Percentiles rank a stretch among this genome's conserved stretches.
Evolutionary conservation across 2,113 vertebrate genomes (phyloP).

Genomic region (Dinomys branickii): DNA sequence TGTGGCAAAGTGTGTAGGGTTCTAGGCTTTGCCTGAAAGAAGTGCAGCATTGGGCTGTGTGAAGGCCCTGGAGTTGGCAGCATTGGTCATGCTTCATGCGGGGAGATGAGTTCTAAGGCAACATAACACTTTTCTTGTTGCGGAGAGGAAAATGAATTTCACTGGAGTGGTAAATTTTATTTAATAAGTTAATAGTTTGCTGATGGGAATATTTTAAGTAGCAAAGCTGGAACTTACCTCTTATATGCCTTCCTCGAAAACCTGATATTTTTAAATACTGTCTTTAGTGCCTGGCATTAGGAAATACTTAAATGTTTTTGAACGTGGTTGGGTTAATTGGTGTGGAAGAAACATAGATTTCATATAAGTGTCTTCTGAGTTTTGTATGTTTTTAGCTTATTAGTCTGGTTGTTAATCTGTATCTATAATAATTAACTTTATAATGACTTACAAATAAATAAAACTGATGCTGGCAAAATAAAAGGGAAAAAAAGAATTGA

Average conservation of each 20-base stretch:
- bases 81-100: neutral
- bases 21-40: neutral
- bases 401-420: neutral
- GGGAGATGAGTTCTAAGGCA: neutral
- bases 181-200: neutral
- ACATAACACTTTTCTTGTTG: neutral
- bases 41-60: neutral
- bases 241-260: neutral
- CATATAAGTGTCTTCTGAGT: neutral
- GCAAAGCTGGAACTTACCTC: neutral
- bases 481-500: neutral
- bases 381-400: neutral
- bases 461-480: neutral
- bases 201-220: neutral
- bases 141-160: neutral
- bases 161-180: neutral
- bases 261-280: neutral
- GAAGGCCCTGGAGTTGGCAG: neutral
- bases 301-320: neutral
- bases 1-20: accelerated
- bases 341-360: neutral
- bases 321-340: neutral
- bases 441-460: neutral
- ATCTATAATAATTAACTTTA: neutral
- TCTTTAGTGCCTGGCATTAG: neutral